phyloP scores from a whole-genome alignment of 2,888 invertebrate genomes.

The Trissonchulus sp. region DNA sequence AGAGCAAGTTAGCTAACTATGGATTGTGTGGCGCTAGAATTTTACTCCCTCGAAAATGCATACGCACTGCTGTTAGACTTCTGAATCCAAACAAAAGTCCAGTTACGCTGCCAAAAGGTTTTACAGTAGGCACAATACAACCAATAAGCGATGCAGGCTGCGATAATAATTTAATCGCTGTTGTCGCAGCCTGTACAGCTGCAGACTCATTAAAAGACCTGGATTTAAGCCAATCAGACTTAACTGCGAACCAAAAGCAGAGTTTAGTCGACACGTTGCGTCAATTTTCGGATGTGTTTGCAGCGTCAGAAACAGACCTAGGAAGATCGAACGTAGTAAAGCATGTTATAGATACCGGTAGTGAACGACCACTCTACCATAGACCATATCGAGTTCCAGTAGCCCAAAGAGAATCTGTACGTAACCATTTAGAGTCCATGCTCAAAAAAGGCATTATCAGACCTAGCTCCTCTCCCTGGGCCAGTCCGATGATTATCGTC shows the following conservation, averaged over 20 bases:
- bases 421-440: neutral
- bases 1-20: neutral
- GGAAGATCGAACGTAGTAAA: neutral
- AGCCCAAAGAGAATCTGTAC: neutral
- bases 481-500: constrained; percentile 6
- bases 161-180: too few species aligned
- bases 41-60: neutral
- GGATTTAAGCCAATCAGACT: neutral
- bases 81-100: neutral
- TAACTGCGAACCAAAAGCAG: neutral
- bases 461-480: constrained; percentile 2
- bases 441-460: neutral
- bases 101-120: neutral
- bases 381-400: neutral
- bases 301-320: neutral
- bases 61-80: neutral
- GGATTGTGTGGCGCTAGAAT: neutral
- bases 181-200: too few species aligned
- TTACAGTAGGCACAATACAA: neutral
- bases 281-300: neutral
- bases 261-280: neutral
- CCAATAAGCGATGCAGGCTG: neutral
- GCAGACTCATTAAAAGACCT: neutral
- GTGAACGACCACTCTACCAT: neutral
- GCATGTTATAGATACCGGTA: neutral